Base-by-base conservation (phyloP, 2,113 vertebrate species). In the Myanophis thanlyinensis region DNA sequence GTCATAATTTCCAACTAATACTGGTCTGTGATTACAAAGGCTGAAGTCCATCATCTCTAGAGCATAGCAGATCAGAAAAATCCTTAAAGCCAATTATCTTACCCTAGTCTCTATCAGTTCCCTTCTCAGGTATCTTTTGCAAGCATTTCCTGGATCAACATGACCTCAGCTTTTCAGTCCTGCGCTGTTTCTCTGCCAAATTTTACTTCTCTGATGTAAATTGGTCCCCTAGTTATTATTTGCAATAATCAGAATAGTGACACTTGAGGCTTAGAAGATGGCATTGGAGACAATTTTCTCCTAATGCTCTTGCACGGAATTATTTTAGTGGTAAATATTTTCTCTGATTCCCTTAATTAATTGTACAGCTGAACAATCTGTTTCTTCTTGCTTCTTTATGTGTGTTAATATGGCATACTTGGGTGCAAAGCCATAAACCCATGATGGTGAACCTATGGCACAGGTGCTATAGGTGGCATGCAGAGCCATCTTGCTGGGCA, bases 381-480 rank as follows among this genome's bases (percentile, higher is more conserved):
- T 53, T 54, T 88, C 46, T 20, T 89, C 13, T 30, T 90, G n/a
- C 56, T 94, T 62, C 92, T 88, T 91, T 30, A 0, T 49, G 93
- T 90, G 90, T 15, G 46, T n/a, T 93, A 89, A 53, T 93, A 90
- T 92, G 18, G 23, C 30, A 92, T 94, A 89, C 0, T 3, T 40
- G 87, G 9, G 30, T 51, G 46, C 56, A 47, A 47, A 89, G 85
- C 52, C 11, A 23, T 49, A n/a, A n/a, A n/a, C n/a, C n/a, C n/a
- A n/a, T n/a, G n/a, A n/a, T n/a, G n/a, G n/a, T n/a, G n/a, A n/a
- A n/a, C n/a, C n/a, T n/a, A n/a, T n/a, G n/a, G n/a, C n/a, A n/a
- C n/a, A n/a, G n/a, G n/a, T n/a, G n/a, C n/a, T n/a, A n/a, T n/a
- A n/a, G n/a, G n/a, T n/a, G n/a, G n/a, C n/a, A n/a, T n/a, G n/a